A percentile compares a stretch with the other conserved stretches of the same genome.
Evolutionary conservation across 2,888 invertebrate genomes (phyloP).

Genomic region (Coremacera marginata): DNA sequence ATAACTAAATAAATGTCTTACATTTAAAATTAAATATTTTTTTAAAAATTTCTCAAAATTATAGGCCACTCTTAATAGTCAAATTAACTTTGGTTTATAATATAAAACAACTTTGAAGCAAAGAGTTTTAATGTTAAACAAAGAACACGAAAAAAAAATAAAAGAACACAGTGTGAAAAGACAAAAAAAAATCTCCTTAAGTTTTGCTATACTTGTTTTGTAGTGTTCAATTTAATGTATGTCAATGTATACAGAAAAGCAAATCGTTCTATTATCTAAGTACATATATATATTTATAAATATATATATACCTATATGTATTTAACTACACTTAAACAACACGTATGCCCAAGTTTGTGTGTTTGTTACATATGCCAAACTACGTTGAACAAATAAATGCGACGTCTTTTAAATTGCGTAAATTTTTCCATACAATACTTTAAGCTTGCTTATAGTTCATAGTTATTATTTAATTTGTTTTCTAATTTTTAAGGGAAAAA

Average conservation of each 20-base stretch:
- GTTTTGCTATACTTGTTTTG: slow-evolving; percentile 69
- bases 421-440: slow-evolving; percentile 33
- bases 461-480: slow-evolving; percentile 34
- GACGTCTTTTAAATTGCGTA: slow-evolving; percentile 43
- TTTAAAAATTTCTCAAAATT: neutral
- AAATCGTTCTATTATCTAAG: slow-evolving; percentile 58
- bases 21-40: neutral
- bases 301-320: slow-evolving; percentile 33
- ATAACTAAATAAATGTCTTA: slow-evolving; percentile 19
- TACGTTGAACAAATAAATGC: slow-evolving; percentile 48
- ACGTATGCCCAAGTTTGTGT: slow-evolving; percentile 51
- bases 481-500: slow-evolving; percentile 17
- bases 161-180: neutral
- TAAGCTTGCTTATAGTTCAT: slow-evolving; percentile 14
- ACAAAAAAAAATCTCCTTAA: slow-evolving; percentile 64
- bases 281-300: slow-evolving; percentile 15
- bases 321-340: slow-evolving; percentile 64
- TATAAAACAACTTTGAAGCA: slow-evolving; percentile 35
- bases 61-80: neutral
- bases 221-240: slow-evolving; percentile 70
- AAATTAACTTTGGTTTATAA: slow-evolving; percentile 12
- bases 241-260: slow-evolving; percentile 67
- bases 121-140: slow-evolving; percentile 12
- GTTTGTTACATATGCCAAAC: slow-evolving; percentile 52
- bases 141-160: slow-evolving; percentile 26